phyloP scores from a whole-genome alignment of 1,140 invertebrate species.

The Hyles vespertilio region DNA sequence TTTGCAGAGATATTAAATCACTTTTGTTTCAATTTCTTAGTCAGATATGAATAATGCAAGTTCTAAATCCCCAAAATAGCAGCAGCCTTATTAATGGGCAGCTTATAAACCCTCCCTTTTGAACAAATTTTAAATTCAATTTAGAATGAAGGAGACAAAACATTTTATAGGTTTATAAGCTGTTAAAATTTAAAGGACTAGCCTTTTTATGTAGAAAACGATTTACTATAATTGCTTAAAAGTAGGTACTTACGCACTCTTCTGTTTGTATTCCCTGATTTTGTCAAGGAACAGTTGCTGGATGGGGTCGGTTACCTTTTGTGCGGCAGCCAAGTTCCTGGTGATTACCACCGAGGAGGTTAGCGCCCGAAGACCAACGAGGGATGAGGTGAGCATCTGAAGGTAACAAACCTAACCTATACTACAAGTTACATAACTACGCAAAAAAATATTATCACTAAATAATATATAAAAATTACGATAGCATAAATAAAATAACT shows the following conservation, averaged over 20 bases:
- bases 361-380: constrained; percentile 51
- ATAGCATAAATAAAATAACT: too few relatives aligned
- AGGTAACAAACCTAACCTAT: constrained; percentile 53
- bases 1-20: too few relatives aligned
- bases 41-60: too few relatives aligned
- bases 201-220: neutral
- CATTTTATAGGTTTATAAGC: too few relatives aligned
- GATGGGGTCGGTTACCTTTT: constrained; percentile 90
- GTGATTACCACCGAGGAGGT: constrained; percentile 64
- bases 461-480: too few relatives aligned
- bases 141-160: too few relatives aligned
- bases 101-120: too few relatives aligned
- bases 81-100: too few relatives aligned
- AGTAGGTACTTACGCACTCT: constrained; percentile 57
- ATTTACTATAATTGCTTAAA: neutral
- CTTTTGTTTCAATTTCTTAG: too few relatives aligned
- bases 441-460: neutral
- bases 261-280: constrained; percentile 90
- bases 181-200: too few relatives aligned
- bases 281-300: constrained; percentile 96
- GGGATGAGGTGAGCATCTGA: constrained; percentile 68
- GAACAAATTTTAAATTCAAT: too few relatives aligned
- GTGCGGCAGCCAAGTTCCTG: constrained; percentile 82
- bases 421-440: constrained; percentile 58
- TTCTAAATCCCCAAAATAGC: too few relatives aligned